These are phyloP conservation scores for Coenonympha arcania DNA, from an alignment of 2,888 invertebrate species.

Conservation along the genomic window DNA sequence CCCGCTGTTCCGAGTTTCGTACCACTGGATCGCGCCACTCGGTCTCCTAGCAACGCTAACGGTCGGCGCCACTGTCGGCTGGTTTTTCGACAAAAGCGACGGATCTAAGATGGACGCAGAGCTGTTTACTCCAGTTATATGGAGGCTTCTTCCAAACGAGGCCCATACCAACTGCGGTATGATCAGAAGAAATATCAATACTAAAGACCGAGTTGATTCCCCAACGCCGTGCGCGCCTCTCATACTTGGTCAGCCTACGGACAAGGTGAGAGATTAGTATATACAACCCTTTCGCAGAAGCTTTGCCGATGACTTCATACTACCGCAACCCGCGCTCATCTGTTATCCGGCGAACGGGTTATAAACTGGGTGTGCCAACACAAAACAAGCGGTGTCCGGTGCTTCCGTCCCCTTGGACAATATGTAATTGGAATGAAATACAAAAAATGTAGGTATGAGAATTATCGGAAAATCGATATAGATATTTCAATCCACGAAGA, in stretches of 20 bases:
- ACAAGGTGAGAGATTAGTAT: conserved; percentile 12
- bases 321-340: no score
- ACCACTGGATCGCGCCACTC: conserved; percentile 86
- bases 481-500: no score
- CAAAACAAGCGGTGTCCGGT: no score
- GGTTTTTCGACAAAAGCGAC: conserved; percentile 44
- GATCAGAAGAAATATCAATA: conserved; percentile 32
- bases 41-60: conserved; percentile 78
- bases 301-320: no score
- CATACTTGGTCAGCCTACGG: conserved; percentile 38
- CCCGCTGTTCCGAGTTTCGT: conserved; percentile 84
- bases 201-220: conserved; percentile 27
- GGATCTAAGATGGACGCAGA: conserved; percentile 52
- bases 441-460: no score
- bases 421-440: no score
- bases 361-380: no score
- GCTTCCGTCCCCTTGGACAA: no score
- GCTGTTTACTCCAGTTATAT: conserved; percentile 55
- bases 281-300: background rate
- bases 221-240: conserved; percentile 48
- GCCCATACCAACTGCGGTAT: conserved; percentile 44
- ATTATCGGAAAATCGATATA: no score
- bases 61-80: conserved; percentile 78
- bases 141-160: conserved; percentile 47
- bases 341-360: no score